Evolutionary conservation across 2,113 vertebrate species (phyloP), one percentile per base, ranked within the genome.

Genomic region (Silurus asotus): DNA sequence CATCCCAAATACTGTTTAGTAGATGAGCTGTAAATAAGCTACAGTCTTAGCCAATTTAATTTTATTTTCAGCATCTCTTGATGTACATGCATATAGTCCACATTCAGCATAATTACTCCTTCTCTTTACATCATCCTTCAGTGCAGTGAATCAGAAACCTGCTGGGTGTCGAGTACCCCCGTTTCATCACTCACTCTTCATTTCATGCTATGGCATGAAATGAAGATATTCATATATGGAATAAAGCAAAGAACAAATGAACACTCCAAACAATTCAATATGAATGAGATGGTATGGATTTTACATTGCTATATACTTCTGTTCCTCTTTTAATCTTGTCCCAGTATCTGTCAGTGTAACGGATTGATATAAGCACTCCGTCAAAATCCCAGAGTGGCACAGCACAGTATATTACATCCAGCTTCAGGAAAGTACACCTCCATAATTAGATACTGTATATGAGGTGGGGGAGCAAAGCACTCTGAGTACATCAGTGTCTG

Each of bases 161-260:
- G 53, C 51, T 84, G 58, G 56, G 72, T 84, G 84, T 93, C 88
- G 87, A 84, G 90, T 88, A 84, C 61, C 75, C 19, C 56, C 83
- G 58, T 10, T 10, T 28, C 48, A 76, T 84, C 79, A 59, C 25
- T 83, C 78, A 37, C 37, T 37, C 37, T 37, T 37, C 37, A 37
- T 37, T 2, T 2, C 37, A 37, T 76, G 48, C 53, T 17, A 28
- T 25, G 56, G 55, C 23, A 89, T 67, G 61, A 55, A 67, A 11
- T 76, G 3, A 37, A 79, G 28, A 78, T 72, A 58, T 19, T 79
- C 58, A 67, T 51, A 76, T 64, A 45, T 69, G 20, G 75, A 56
- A 53, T 56, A 55, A 83, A 76, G 55, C 3, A 82, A 65, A 69
- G 2, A 62, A 56, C 28, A 75, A 65, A 25, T 53, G 6, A 49